phyloP scores from a whole-genome alignment of 2,797 vertebrate species.

The Muraenolepis orangiensis region DNA sequence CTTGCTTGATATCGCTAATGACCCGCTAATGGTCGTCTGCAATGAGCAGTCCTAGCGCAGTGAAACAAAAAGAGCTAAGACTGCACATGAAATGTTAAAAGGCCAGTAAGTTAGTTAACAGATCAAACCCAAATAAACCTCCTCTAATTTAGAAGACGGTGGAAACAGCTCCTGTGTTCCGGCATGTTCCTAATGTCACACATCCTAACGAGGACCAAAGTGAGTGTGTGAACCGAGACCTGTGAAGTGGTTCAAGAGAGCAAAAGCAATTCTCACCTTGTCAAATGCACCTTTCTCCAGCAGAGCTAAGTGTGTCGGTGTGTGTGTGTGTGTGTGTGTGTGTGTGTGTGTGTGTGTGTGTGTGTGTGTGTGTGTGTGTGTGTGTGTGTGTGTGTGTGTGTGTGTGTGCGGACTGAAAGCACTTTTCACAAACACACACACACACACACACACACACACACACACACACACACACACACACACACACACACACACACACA shows the following conservation, averaged over 20 bases:
- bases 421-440: too few species aligned
- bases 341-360: not conserved
- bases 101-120: not conserved
- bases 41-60: too few species aligned
- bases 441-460: too few species aligned
- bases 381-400: not conserved
- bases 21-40: not conserved
- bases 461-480: too few species aligned
- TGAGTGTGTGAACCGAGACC: slow-evolving; percentile 7
- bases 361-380: too few species aligned
- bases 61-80: not conserved
- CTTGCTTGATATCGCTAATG: slow-evolving; percentile 3
- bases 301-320: too few species aligned
- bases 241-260: slow-evolving; percentile 18
- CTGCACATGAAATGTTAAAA: not conserved
- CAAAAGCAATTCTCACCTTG: slow-evolving; percentile 27
- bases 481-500: too few species aligned
- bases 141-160: not conserved
- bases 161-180: not conserved
- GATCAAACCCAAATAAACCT: not conserved
- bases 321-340: not conserved
- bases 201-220: slow-evolving; percentile 13
- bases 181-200: not conserved
- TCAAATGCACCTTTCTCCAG: not conserved
- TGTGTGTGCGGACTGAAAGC: too few species aligned